phyloP scores from a whole-genome alignment of 2,888 invertebrate species.

The Pegoplata infirma region DNA sequence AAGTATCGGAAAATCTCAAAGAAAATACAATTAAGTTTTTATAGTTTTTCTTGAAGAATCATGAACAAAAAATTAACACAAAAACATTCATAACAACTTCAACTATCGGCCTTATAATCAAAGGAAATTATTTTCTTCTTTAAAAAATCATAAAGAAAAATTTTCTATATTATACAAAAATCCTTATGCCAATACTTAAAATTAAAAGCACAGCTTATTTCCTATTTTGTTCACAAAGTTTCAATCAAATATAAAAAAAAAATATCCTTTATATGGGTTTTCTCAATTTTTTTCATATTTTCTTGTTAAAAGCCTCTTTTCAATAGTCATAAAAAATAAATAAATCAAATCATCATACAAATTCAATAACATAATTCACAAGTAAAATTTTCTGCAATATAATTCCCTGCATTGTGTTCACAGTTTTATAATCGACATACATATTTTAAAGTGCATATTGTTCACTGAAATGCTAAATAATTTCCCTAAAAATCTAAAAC shows the following conservation, averaged over 20 bases:
- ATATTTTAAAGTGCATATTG: background rate
- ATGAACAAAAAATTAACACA: too few species aligned
- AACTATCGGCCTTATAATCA: background rate
- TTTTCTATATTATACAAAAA: background rate
- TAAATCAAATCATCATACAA: conserved; percentile 53
- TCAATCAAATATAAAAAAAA: background rate
- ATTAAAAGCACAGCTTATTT: background rate
- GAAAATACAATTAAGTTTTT: too few species aligned
- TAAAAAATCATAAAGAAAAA: background rate
- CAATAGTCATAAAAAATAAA: conserved; percentile 29
- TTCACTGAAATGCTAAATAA: too few species aligned
- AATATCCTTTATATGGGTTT: conserved; percentile 17
- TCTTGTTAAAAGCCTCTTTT: conserved; percentile 4
- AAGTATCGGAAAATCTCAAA: too few species aligned
- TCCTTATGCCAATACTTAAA: background rate
- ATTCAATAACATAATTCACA: conserved; percentile 51
- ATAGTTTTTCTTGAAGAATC: too few species aligned
- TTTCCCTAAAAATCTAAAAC: too few species aligned
- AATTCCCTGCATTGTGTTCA: conserved; percentile 33
- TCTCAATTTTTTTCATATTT: background rate
- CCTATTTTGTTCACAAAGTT: background rate
- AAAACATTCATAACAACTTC: background rate
- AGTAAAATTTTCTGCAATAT: conserved; percentile 42
- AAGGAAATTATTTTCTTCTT: background rate
- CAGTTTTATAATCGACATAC: conserved; percentile 24